A percentile compares a stretch with the other conserved stretches of the same genome.
Conservation (phyloP, 1,140 invertebrate species). For the Acromyrmex echinatior region DNA sequence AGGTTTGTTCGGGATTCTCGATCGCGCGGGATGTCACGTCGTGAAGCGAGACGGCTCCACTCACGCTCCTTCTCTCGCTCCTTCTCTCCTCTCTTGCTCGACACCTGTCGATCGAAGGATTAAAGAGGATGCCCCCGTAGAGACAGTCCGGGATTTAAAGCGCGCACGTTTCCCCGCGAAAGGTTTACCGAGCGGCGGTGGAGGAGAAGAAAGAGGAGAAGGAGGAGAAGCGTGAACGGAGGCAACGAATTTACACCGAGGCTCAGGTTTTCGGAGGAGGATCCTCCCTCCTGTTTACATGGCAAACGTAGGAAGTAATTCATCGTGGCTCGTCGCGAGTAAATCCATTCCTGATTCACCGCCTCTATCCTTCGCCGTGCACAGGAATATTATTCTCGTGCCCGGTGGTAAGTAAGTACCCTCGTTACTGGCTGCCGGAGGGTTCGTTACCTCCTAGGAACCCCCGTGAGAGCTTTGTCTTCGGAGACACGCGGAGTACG, state of each 20-base stretch:
- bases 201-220: background rate
- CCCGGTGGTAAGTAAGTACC: constrained; percentile 17
- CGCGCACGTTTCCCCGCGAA: background rate
- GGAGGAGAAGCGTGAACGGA: constrained; percentile 1
- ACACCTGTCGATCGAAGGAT: constrained; percentile 77
- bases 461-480: constrained; percentile 54
- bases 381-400: constrained; percentile 16
- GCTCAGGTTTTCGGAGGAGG: constrained; percentile 46
- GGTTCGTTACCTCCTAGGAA: constrained; percentile 47
- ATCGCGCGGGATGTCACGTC: constrained; percentile 57
- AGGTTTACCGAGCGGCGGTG: constrained; percentile 43
- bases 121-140: constrained; percentile 75
- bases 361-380: background rate
- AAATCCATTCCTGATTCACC: constrained; percentile 57
- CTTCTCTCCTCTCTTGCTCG: constrained; percentile 39
- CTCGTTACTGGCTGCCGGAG: constrained; percentile 60
- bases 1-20: constrained; percentile 69
- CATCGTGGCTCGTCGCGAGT: constrained; percentile 67
- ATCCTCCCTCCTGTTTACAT: constrained; percentile 75
- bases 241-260: constrained; percentile 31
- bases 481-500: constrained; percentile 39
- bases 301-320: constrained; percentile 79
- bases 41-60: constrained; percentile 22
- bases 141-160: constrained; percentile 63
- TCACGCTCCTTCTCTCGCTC: constrained; percentile 25